phyloP scores from a whole-genome alignment of 2,888 invertebrate species.

The Alloplasta piceator region DNA sequence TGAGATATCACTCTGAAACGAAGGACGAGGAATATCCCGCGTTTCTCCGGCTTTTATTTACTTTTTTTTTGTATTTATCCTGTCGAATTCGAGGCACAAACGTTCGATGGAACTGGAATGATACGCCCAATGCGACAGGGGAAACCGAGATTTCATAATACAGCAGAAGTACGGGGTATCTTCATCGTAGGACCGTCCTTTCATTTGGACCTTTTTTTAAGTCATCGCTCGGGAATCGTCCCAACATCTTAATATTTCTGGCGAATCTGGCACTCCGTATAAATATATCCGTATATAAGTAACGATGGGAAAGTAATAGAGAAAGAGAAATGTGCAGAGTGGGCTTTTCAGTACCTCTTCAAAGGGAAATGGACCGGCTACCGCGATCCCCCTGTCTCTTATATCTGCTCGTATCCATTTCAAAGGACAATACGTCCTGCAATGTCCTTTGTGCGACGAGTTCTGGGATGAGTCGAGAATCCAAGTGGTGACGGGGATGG shows the following conservation, averaged over 20 bases:
- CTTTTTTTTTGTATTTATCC: slow-evolving; percentile 42
- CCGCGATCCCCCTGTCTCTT: slow-evolving; percentile 53
- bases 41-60: slow-evolving; percentile 33
- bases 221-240: slow-evolving; percentile 60
- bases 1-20: slow-evolving; percentile 64
- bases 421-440: slow-evolving; percentile 76
- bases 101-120: slow-evolving; percentile 48
- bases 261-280: slow-evolving; percentile 16
- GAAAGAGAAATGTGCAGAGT: slow-evolving; percentile 44
- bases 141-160: slow-evolving; percentile 11
- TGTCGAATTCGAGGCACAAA: slow-evolving; percentile 43
- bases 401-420: slow-evolving; percentile 71
- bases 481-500: slow-evolving; percentile 63
- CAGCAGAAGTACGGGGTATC: too few species aligned
- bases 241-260: slow-evolving; percentile 55
- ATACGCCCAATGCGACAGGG: slow-evolving; percentile 46
- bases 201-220: slow-evolving; percentile 59
- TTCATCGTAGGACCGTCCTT: slow-evolving; percentile 53
- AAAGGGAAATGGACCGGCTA: slow-evolving; percentile 62
- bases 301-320: slow-evolving; percentile 5
- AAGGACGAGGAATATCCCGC: slow-evolving; percentile 57
- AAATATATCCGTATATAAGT: neutral
- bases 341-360: slow-evolving; percentile 41
- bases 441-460: slow-evolving; percentile 76
- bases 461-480: slow-evolving; percentile 73